Percentiles rank a stretch among this genome's conserved stretches.
Evolutionary conservation across 2,113 vertebrate species (phyloP).

Genomic region (Cebus imitator): DNA sequence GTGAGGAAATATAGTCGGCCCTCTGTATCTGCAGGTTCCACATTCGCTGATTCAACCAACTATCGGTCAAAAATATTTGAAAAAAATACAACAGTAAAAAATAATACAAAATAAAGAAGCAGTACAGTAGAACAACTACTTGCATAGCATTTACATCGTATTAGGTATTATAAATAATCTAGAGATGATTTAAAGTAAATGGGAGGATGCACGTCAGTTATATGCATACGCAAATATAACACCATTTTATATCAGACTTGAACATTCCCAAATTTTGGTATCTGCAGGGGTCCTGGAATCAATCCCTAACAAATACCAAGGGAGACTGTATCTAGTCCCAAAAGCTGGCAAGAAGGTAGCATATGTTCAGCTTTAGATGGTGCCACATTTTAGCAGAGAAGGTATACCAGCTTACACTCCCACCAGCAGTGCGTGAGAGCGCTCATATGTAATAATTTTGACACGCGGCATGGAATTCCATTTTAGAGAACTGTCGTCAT

Average conservation of each 20-base stretch:
- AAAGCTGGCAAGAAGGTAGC: accelerated
- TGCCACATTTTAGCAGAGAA: not conserved
- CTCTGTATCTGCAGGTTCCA: not conserved
- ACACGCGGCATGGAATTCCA: not conserved
- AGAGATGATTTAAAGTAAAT: not conserved
- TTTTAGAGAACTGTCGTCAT: accelerated
- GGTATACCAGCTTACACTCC: not conserved
- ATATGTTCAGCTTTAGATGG: accelerated
- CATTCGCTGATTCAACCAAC: not conserved
- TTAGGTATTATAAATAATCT: not conserved
- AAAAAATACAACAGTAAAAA: not conserved
- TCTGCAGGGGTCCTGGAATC: not conserved
- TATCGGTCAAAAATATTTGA: not conserved
- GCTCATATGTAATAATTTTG: accelerated
- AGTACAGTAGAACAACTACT: not conserved
- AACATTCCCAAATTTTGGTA: not conserved
- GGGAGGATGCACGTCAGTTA: not conserved
- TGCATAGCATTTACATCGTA: not conserved
- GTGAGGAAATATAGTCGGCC: not conserved
- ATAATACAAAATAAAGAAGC: not conserved
- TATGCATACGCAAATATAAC: not conserved
- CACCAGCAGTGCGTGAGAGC: accelerated
- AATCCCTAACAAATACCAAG: not conserved
- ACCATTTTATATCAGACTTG: not conserved
- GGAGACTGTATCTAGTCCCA: no score